Evolutionary conservation across 2,797 vertebrate genomes (phyloP), one percentile per base, ranked within the genome.

Genomic region (Oceanodroma leucorhoa): DNA sequence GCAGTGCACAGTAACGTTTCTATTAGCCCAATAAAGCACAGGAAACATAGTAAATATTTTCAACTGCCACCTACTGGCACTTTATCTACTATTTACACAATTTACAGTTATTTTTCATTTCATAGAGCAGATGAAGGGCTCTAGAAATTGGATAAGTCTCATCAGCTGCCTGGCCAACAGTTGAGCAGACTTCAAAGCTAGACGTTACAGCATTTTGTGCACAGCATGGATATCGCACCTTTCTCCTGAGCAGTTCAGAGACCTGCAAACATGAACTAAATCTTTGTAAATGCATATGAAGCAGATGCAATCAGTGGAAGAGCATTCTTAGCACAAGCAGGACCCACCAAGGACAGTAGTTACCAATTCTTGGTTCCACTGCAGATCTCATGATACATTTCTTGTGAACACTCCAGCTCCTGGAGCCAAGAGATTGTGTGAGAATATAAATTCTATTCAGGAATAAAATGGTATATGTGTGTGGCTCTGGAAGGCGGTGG

Each of bases 31-130:
- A 29, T 88, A 90, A 90, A 91, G 32, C 36, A 45, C 45, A 82
- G 66, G 62, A 86, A 86, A n/a, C 0, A 6, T 12, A 83, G 73
- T 51, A 87, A 96, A 86, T 94, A 89, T 93, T 97, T 95, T 93
- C 54, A 87, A 76, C 71, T 55, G 48, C 83, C 60, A 90, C 77
- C 65, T 93, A 67, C 72, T 91, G 87, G 73, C 40, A 70, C 66
- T 91, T 83, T 81, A 62, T 83, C 61, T 83, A 58, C 43, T 86
- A 62, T 94, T 95, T 95, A 90, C 40, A 48, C 53, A 94, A 91
- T 90, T 90, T 83, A 80, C 11, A 87, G 55, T 29, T 79, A 92
- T 87, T 95, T 95, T 91, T 92, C 61, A 51, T 94, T 94, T 83
- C 60, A 85, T 4, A 61, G 46, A 91, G 69, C 82, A 93, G 72